Percentiles rank a stretch among this genome's conserved stretches.
Evolutionary conservation across 2,797 vertebrate species (phyloP).

Genomic region (Liasis olivaceus): DNA sequence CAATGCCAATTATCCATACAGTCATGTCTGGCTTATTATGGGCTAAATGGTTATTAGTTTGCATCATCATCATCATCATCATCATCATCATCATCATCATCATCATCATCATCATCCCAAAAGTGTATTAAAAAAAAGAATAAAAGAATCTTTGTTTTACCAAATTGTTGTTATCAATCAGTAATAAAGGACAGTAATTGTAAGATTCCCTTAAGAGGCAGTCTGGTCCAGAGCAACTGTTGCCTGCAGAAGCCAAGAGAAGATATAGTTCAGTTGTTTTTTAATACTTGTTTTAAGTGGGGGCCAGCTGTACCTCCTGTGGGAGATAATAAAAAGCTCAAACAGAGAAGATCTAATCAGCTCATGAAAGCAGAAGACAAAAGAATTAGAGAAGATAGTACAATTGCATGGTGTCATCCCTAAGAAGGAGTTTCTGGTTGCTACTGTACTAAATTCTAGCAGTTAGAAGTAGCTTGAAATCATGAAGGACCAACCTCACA

Average conservation of each 20-base stretch:
- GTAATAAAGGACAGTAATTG: not conserved
- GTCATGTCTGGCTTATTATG: not conserved
- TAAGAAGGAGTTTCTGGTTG: not conserved
- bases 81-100: too few relatives aligned
- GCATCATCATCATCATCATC: too few relatives aligned
- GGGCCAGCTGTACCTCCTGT: not conserved
- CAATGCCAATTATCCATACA: not conserved
- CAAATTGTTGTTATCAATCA: not conserved
- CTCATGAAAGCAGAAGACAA: not conserved
- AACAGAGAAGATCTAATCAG: not conserved
- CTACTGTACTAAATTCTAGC: not conserved
- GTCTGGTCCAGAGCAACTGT: not conserved
- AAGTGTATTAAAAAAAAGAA: not conserved
- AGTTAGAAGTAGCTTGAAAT: not conserved
- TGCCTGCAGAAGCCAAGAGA: not conserved
- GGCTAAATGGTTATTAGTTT: not conserved
- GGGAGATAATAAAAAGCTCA: not conserved
- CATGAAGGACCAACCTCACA: not conserved
- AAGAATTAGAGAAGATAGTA: not conserved
- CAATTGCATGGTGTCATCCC: not conserved
- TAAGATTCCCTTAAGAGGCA: not conserved
- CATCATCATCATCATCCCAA: not conserved
- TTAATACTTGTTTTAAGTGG: not conserved
- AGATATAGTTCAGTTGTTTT: not conserved
- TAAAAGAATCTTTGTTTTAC: not conserved